Evolutionary conservation across 2,797 vertebrate species (phyloP).

Genomic region (Salmo trutta): DNA sequence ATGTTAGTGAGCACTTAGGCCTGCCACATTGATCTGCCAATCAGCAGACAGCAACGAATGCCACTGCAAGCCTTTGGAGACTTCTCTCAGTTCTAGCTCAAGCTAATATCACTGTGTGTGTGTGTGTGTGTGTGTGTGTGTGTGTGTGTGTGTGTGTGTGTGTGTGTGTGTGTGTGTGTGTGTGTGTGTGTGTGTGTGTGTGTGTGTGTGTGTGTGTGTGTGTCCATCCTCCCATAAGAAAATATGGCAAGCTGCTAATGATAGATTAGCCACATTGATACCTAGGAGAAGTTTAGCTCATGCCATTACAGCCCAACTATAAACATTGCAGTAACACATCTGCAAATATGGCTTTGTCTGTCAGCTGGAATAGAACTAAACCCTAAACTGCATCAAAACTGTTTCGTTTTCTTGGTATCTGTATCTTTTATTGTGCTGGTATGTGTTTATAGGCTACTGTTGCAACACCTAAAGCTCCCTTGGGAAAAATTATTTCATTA

Average conservation of each 20-base stretch:
- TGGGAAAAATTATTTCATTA: too few relatives aligned
- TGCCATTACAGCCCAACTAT: background rate
- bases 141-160: too few relatives aligned
- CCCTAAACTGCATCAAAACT: too few relatives aligned
- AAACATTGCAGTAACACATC: background rate
- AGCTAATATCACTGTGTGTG: background rate
- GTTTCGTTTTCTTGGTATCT: too few relatives aligned
- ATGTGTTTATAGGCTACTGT: too few relatives aligned
- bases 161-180: background rate
- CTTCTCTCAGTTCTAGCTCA: slow-evolving; percentile 5
- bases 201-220: background rate
- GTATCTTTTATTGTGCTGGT: too few relatives aligned
- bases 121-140: background rate
- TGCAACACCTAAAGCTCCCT: too few relatives aligned
- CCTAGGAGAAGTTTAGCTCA: background rate
- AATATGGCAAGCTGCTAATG: background rate
- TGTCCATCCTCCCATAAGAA: background rate
- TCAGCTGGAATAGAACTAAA: too few relatives aligned
- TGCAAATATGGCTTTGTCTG: background rate
- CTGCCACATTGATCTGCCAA: slow-evolving; percentile 39
- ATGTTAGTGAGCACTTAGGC: slow-evolving; percentile 40
- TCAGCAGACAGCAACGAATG: background rate
- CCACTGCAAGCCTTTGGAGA: background rate
- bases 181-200: background rate
- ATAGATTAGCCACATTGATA: background rate